Evolutionary conservation across 2,113 vertebrate genomes (phyloP), one percentile per base, ranked within the genome.

Genomic region (Corythoichthys intestinalis): DNA sequence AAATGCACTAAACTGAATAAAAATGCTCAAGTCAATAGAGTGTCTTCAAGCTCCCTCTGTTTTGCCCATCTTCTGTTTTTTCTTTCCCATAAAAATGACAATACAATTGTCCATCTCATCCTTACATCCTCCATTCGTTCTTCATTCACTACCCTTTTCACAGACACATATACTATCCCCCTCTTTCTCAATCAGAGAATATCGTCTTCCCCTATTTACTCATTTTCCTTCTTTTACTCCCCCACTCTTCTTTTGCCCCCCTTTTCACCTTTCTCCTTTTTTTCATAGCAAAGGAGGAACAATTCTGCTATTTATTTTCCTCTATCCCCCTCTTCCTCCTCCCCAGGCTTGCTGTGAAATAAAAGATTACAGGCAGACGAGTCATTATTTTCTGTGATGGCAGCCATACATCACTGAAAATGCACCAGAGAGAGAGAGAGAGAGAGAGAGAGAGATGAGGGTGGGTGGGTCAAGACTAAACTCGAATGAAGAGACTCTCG

Each of bases 371-470:
- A 7, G 73, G 74, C 72, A 82, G 84, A 85, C 83, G 37, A 85
- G 83, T 80, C 84, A 86, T 88, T 88, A 88, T 88, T 86, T 86
- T 77, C 72, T 17, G 79, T 88, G 86, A 88, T 88, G 83, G 86
- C 78, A 81, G 80, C 72, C 79, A 86, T 88, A 88, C 80, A 88
- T 88, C 86, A 88, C 75, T 35, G 58, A 66, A 74, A 64, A 77
- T 81, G 77, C 77, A 69, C 63, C 39, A n/a, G 69, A 54, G 67
- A 52, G 41, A 44, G 41, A 44, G 41, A 28, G 20, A 28, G 20
- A 28, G 20, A 28, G 64, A n/a, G 64, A 28, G 75, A 52, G 83
- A 47, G 72, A 5, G 67, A 46, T 28, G 44, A 66, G 48, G 61
- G 61, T 38, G 70, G 66, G 71, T 48, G 73, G 71, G 64, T 70